Conservation (phyloP, 2,888 invertebrate species). For the Cephalotes varians region DNA sequence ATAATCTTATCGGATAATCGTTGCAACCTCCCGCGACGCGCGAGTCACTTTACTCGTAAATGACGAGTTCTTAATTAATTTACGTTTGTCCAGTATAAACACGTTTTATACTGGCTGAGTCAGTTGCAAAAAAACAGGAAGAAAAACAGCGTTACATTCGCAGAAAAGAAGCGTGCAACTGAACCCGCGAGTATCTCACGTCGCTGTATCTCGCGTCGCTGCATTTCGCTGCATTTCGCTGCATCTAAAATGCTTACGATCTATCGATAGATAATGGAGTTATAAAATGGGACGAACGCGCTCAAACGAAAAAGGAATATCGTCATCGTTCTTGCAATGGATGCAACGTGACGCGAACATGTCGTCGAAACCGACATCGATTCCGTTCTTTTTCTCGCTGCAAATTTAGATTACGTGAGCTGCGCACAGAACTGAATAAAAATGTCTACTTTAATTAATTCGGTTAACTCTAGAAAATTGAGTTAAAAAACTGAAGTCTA, state of each 20-base stretch:
- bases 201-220: neutral
- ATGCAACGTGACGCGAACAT: slow-evolving; percentile 8
- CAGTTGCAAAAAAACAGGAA: neutral
- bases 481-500: neutral
- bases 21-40: neutral
- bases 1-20: slow-evolving; percentile 20
- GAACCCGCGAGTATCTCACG: neutral
- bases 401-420: neutral
- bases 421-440: neutral
- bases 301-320: slow-evolving; percentile 51
- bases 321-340: slow-evolving; percentile 56
- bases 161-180: slow-evolving; percentile 12
- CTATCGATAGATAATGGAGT: slow-evolving; percentile 59
- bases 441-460: neutral
- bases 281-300: slow-evolving; percentile 56
- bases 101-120: slow-evolving; percentile 6
- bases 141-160: neutral
- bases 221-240: too few relatives aligned
- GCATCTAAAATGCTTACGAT: neutral
- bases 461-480: neutral
- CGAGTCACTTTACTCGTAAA: slow-evolving; percentile 16
- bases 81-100: slow-evolving; percentile 34
- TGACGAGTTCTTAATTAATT: slow-evolving; percentile 49
- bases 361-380: neutral
- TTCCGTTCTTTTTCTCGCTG: neutral